Conservation (phyloP, 2,888 invertebrate genomes). For the Drosophila lutescens region DNA sequence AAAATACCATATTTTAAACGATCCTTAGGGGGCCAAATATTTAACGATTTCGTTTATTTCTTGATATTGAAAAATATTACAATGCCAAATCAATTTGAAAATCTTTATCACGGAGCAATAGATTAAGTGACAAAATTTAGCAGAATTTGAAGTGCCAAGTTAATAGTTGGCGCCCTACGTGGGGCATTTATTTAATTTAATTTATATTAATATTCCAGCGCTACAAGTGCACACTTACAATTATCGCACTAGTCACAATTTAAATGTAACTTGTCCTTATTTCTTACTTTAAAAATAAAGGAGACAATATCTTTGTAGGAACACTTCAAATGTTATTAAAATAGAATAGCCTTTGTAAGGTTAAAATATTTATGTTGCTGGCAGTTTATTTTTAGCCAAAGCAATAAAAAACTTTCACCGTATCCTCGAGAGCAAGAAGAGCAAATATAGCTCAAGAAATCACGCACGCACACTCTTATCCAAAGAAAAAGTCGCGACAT, state of each 20-base stretch:
- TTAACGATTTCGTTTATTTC: not conserved
- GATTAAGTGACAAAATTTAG: too few species aligned
- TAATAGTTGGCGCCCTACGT: too few species aligned
- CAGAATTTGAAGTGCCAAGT: too few species aligned
- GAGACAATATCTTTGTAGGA: too few species aligned
- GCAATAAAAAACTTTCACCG: not conserved
- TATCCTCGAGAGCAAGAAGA: conserved; percentile 8
- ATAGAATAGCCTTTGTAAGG: not conserved
- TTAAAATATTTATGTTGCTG: not conserved
- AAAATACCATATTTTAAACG: conserved; percentile 21
- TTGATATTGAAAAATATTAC: conserved; percentile 1
- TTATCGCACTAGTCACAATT: too few species aligned
- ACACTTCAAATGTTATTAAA: not conserved
- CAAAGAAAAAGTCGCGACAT: conserved; percentile 50
- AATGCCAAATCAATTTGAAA: not conserved
- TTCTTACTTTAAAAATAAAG: too few species aligned
- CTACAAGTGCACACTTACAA: too few species aligned
- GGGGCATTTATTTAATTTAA: too few species aligned
- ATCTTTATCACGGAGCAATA: not conserved
- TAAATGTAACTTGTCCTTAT: too few species aligned
- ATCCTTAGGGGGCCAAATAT: not conserved
- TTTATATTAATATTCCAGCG: too few species aligned
- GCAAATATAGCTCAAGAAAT: conserved; percentile 47
- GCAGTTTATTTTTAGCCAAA: conserved; percentile 16
- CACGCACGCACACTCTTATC: conserved; percentile 63